Conservation (phyloP, 2,888 invertebrate species). For the Liposcelis brunnea region DNA sequence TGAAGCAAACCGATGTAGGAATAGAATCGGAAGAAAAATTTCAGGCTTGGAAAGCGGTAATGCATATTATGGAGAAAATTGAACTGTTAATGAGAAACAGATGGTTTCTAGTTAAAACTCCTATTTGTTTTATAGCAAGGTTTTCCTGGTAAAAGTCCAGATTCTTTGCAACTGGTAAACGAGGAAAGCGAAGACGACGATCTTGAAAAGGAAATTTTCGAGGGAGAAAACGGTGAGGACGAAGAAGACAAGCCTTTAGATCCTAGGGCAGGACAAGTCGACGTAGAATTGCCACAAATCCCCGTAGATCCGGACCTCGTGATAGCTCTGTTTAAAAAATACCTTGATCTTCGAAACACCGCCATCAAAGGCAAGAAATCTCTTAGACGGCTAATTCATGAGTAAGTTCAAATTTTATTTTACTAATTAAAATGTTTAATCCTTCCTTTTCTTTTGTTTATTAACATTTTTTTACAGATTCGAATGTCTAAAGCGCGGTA, state of each 20-base stretch:
- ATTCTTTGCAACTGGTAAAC: not conserved
- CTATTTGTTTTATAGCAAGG: conserved; percentile 36
- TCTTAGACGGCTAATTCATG: too few species aligned
- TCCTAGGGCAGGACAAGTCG: conserved; percentile 64
- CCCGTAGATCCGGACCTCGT: conserved; percentile 42
- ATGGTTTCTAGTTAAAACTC: conserved; percentile 9
- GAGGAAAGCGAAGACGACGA: conserved; percentile 30
- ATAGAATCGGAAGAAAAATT: conserved; percentile 46
- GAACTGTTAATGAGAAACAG: conserved; percentile 1
- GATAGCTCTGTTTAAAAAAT: conserved; percentile 32
- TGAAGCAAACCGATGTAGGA: conserved; percentile 52
- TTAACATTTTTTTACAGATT: conserved; percentile 29
- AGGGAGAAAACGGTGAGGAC: conserved; percentile 28
- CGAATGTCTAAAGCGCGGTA: conserved; percentile 35
- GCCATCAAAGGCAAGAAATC: conserved; percentile 12
- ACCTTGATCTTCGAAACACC: conserved; percentile 18
- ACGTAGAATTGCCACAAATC: conserved; percentile 52
- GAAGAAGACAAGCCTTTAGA: conserved; percentile 30
- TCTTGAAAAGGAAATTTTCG: conserved; percentile 26
- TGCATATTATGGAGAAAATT: not conserved
- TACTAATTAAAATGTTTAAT: conserved; percentile 9
- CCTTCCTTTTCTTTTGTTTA: conserved; percentile 14
- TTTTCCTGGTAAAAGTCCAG: conserved; percentile 40
- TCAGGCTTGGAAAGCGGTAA: conserved; percentile 47
- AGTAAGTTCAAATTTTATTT: conserved; percentile 25